Evolutionary conservation across 1,140 invertebrate species (phyloP).

Genomic region (Megalonaias nervosa): DNA sequence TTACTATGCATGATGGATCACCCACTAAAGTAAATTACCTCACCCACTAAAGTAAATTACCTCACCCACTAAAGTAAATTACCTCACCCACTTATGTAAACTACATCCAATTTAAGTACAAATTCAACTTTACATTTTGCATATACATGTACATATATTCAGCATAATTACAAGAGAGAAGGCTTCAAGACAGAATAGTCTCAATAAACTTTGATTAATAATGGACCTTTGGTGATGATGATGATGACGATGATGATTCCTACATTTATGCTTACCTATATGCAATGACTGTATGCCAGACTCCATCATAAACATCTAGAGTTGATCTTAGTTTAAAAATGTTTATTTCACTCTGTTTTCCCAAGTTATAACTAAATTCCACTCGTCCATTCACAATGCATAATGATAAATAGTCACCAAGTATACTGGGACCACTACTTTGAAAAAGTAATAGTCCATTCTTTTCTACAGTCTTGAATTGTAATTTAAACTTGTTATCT

Average conservation of each 20-base stretch:
- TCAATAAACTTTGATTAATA: background rate
- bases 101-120: background rate
- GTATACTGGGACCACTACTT: conserved; percentile 74
- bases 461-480: conserved; percentile 78
- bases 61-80: background rate
- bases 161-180: background rate
- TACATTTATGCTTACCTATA: conserved; percentile 36
- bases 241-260: no score
- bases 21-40: background rate
- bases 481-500: conserved; percentile 81
- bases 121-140: background rate
- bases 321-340: conserved; percentile 75
- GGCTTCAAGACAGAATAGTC: background rate
- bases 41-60: background rate
- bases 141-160: background rate
- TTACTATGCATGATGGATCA: background rate
- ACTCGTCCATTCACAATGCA: conserved; percentile 77
- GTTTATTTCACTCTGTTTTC: conserved; percentile 72
- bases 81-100: no score
- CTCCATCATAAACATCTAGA: conserved; percentile 73
- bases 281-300: conserved; percentile 29
- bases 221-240: no score
- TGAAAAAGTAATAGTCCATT: conserved; percentile 82
- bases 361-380: conserved; percentile 79
- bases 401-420: conserved; percentile 77